Conservation (phyloP, 1,140 invertebrate genomes). For the Zaprionus ornatus region DNA sequence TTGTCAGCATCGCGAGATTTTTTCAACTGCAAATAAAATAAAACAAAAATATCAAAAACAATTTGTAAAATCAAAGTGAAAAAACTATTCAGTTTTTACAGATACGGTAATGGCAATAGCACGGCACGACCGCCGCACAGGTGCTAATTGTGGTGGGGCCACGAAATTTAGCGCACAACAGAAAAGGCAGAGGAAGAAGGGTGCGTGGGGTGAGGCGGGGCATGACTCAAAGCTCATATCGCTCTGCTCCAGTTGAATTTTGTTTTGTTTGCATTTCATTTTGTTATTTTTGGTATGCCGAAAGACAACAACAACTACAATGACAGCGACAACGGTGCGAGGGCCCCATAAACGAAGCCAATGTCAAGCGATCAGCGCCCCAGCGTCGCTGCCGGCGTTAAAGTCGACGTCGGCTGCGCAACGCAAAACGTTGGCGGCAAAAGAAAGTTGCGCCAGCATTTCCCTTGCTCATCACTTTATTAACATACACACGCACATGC, state of each 20-base stretch:
- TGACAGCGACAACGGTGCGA: slow-evolving; percentile 7
- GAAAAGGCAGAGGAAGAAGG: neutral
- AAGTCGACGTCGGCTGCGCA: slow-evolving; percentile 4
- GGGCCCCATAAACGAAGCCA: slow-evolving; percentile 44
- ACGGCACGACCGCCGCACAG: slow-evolving; percentile 50
- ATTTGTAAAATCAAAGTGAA: neutral
- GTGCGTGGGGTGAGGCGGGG: neutral
- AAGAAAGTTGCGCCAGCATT: slow-evolving; percentile 67
- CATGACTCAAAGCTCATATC: slow-evolving; percentile 17
- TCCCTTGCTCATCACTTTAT: slow-evolving; percentile 46
- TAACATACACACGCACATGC: slow-evolving; percentile 12
- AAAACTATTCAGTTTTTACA: slow-evolving; percentile 26
- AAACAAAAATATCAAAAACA: slow-evolving; percentile 1
- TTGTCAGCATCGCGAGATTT: slow-evolving; percentile 67
- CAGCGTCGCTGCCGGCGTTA: slow-evolving; percentile 1
- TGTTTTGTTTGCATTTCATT: slow-evolving; percentile 26
- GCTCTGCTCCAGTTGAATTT: slow-evolving; percentile 54
- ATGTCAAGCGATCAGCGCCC: slow-evolving; percentile 65
- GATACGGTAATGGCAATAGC: slow-evolving; percentile 59
- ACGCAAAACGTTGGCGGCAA: slow-evolving; percentile 30
- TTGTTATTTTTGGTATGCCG: slow-evolving; percentile 10
- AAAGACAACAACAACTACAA: neutral
- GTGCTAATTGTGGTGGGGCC: slow-evolving; percentile 65
- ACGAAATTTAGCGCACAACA: slow-evolving; percentile 52
- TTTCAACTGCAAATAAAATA: slow-evolving; percentile 57